Conservation (phyloP, 1,140 invertebrate species). For the Drusus annulatus region DNA sequence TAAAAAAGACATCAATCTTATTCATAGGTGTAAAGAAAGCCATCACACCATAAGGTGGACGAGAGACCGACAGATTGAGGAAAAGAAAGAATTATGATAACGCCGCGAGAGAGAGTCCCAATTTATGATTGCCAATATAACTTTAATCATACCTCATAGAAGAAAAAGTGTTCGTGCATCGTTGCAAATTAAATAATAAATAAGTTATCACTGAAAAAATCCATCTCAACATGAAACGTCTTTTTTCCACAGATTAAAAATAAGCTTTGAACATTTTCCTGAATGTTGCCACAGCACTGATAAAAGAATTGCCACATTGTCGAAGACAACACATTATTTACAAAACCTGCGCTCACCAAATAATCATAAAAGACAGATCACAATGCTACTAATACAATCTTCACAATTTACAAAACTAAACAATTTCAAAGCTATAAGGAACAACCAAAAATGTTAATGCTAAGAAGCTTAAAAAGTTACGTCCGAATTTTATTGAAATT, state of each 20-base stretch:
- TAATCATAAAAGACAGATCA: constrained; percentile 49
- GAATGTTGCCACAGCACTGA: constrained; percentile 40
- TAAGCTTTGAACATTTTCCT: constrained; percentile 6
- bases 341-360: constrained; percentile 44
- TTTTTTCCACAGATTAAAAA: constrained; percentile 1
- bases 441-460: constrained; percentile 40
- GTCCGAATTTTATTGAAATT: constrained; percentile 20
- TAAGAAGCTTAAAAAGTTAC: constrained; percentile 26
- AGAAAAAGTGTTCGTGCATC: constrained; percentile 1
- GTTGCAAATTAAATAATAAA: constrained; percentile 5
- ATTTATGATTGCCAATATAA: background rate
- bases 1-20: no score
- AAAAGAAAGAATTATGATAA: no score
- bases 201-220: constrained; percentile 14
- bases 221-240: background rate
- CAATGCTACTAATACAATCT: constrained; percentile 51
- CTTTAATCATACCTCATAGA: background rate
- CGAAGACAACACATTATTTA: constrained; percentile 36
- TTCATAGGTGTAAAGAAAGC: no score
- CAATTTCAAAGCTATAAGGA: constrained; percentile 38
- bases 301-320: constrained; percentile 36
- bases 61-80: no score
- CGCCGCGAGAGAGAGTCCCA: no score
- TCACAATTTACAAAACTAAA: constrained; percentile 46
- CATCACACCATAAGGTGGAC: no score